These are phyloP conservation scores for Astyanax mexicanus DNA, from an alignment of 2,797 vertebrate genomes.

Conservation along the genomic window DNA sequence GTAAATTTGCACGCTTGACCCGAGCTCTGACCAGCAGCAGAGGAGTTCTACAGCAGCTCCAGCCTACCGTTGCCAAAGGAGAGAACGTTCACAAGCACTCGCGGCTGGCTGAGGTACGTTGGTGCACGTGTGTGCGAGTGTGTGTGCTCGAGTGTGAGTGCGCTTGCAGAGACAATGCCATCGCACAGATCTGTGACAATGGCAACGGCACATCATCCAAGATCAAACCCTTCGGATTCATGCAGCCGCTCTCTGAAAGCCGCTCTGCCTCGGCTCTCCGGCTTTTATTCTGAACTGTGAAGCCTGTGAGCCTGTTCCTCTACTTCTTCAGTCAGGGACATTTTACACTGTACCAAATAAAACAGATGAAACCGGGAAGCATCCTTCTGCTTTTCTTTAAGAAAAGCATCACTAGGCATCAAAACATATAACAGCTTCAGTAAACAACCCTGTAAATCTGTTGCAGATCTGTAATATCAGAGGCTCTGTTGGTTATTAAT, in stretches of 20 bases:
- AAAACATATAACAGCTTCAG: no score
- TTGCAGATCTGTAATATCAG: no score
- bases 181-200: background rate
- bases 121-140: background rate
- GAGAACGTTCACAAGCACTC: constrained; percentile 98
- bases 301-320: background rate
- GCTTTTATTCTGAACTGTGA: background rate
- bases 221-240: constrained; percentile 27
- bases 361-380: background rate
- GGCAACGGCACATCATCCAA: constrained; percentile 18
- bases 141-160: background rate
- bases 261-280: background rate
- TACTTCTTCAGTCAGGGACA: background rate
- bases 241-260: background rate
- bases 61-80: constrained; percentile 95
- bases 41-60: constrained; percentile 95
- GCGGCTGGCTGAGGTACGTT: constrained; percentile 91
- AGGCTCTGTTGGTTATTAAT: no score
- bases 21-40: constrained; percentile 97
- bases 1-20: constrained; percentile 96
- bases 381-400: background rate
- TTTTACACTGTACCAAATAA: background rate
- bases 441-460: no score
- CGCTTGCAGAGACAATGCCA: background rate
- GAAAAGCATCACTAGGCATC: background rate